Conservation (phyloP, 2,888 invertebrate species). For the Drosophila melanosoma region DNA sequence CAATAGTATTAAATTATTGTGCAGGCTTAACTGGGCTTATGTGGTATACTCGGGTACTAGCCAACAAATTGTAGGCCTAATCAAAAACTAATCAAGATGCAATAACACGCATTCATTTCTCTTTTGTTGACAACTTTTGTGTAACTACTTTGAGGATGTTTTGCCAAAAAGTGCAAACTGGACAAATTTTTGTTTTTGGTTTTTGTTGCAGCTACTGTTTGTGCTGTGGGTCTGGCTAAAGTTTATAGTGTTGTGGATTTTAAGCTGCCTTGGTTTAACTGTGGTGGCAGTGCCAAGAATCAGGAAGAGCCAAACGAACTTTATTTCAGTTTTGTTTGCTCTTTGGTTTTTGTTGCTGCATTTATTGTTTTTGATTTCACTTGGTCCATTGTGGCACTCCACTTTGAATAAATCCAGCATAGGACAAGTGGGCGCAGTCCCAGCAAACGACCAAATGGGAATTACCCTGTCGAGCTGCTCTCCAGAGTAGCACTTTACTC, state of each 20-base stretch:
- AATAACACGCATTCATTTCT: constrained; percentile 9
- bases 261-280: constrained; percentile 21
- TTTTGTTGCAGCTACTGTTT: constrained; percentile 27
- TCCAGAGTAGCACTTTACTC: neutral
- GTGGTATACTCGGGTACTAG: neutral
- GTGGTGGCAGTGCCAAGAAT: constrained; percentile 43
- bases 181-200: constrained; percentile 40
- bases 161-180: constrained; percentile 33
- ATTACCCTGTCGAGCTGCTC: neutral
- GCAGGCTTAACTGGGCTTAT: neutral
- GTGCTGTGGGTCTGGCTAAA: constrained; percentile 39
- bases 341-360: constrained; percentile 43
- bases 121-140: neutral
- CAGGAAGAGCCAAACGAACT: constrained; percentile 49
- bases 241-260: constrained; percentile 38
- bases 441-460: constrained; percentile 9
- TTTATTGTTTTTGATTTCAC: constrained; percentile 55
- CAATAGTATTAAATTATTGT: constrained; percentile 34
- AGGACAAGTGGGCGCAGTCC: constrained; percentile 14
- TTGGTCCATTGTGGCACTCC: constrained; percentile 10
- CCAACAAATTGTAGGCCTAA: constrained; percentile 18
- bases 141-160: constrained; percentile 11
- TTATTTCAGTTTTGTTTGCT: constrained; percentile 38
- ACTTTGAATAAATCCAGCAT: constrained; percentile 11
- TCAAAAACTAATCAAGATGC: constrained; percentile 60